A percentile compares a stretch with the other conserved stretches of the same genome.
phyloP scores from a whole-genome alignment of 2,797 vertebrate species.

The Euphonia xanthogaster region DNA sequence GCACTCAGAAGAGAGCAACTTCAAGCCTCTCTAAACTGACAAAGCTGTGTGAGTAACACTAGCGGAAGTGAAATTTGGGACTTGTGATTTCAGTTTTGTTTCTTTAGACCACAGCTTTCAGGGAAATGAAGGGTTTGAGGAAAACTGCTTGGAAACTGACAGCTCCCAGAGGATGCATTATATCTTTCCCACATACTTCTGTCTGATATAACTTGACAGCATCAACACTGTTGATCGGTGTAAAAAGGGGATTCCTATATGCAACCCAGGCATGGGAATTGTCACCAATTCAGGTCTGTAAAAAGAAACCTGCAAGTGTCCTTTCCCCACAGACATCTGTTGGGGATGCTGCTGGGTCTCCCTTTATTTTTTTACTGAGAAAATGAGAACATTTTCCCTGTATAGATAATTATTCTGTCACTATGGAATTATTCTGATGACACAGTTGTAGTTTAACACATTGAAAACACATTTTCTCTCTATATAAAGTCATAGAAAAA shows the following conservation, averaged over 20 bases:
- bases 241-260: background rate
- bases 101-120: background rate
- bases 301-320: background rate
- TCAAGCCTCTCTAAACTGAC: background rate
- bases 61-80: background rate
- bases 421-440: background rate
- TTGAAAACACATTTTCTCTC: background rate
- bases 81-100: background rate
- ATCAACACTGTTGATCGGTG: background rate
- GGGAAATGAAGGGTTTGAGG: background rate
- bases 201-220: background rate
- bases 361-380: background rate
- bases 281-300: background rate
- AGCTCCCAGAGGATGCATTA: slow-evolving; percentile 1
- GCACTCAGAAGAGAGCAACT: background rate
- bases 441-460: background rate
- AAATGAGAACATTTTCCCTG: background rate
- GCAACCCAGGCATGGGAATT: background rate
- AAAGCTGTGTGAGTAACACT: background rate
- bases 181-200: slow-evolving; percentile 1
- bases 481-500: background rate
- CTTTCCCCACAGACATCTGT: background rate
- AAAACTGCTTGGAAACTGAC: background rate
- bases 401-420: background rate
- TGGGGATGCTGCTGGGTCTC: background rate